Evolutionary conservation across 2,888 invertebrate species (phyloP).

Genomic region (Papilio gigon): DNA sequence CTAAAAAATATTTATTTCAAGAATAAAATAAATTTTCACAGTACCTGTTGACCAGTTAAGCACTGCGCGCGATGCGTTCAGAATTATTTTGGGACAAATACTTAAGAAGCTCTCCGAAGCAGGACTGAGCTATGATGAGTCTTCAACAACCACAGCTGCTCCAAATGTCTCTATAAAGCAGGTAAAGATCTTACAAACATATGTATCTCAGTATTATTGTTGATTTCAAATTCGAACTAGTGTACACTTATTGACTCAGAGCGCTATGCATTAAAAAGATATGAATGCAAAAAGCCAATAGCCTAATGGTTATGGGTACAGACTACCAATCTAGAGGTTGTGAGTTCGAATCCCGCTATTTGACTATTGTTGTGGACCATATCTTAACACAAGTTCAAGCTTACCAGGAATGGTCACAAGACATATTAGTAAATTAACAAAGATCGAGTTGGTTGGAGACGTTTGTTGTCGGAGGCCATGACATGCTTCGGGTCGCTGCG

Average conservation of each 20-base stretch:
- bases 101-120: conserved; percentile 78
- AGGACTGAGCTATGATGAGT: conserved; percentile 70
- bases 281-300: too few relatives aligned
- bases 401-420: too few relatives aligned
- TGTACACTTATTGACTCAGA: background rate
- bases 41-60: conserved; percentile 89
- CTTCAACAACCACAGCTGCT: conserved; percentile 65
- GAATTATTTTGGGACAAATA: conserved; percentile 73
- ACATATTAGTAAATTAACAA: too few relatives aligned
- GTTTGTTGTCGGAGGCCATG: too few relatives aligned
- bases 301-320: too few relatives aligned
- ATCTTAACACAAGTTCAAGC: too few relatives aligned
- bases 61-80: conserved; percentile 81
- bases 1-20: background rate
- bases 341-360: too few relatives aligned
- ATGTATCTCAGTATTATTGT: background rate
- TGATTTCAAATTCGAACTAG: background rate
- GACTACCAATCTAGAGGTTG: too few relatives aligned
- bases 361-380: too few relatives aligned
- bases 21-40: conserved; percentile 66
- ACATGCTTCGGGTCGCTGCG: too few relatives aligned
- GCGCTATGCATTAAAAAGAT: too few relatives aligned
- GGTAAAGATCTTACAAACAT: conserved; percentile 52
- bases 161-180: conserved; percentile 77
- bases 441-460: too few relatives aligned